Evolutionary conservation across 2,113 vertebrate genomes (phyloP), one percentile per base, ranked within the genome.

Genomic region (Clarias batrachus): DNA sequence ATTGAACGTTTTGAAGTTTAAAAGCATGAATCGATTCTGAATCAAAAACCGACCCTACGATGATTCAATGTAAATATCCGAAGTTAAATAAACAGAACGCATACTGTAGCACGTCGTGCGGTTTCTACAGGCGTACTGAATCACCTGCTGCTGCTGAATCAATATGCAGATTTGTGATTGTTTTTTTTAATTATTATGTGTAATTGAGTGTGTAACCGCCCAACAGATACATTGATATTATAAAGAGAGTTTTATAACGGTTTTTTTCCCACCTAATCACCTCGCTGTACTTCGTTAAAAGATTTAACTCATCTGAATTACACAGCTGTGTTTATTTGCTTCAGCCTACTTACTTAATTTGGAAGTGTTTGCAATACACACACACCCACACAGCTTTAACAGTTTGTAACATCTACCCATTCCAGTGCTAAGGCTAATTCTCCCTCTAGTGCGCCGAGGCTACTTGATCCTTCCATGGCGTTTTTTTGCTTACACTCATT

Each of bases 391-490:
- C 21, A 56, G 52, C 78, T 80, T 60, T 59, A 37, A 59, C 77
- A 19, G 4, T 79, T 56, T 33, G 16, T 33, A 30, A 37, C 12
- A 56, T 70, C 82, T 16, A 33, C 52, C 48, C 68, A 23, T 19
- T 82, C 33, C 66, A 57, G 25, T 21, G 13, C 56, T 27, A 41
- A 0, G 37, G n/a, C 52, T 48, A 23, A 57, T 65, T 79, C 62
- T 80, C 27, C 57, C 6, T 21, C 54, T 85, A 60, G 54, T 13
- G 87, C 84, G 30, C 70, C 33, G 65, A 83, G 57, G 88, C 85
- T 84, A 85, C 82, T 65, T 82, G 62, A 81, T 76, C 74, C 19
- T 71, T 79, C 27, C 5, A 17, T 6, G 12, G 21, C 2, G 30
- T 19, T 59, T 48, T 41, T 48, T 59, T 41, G 27, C 83, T 85